These are phyloP conservation scores for Lymantria monacha DNA, from an alignment of 2,888 invertebrate species.

Conservation along the genomic window DNA sequence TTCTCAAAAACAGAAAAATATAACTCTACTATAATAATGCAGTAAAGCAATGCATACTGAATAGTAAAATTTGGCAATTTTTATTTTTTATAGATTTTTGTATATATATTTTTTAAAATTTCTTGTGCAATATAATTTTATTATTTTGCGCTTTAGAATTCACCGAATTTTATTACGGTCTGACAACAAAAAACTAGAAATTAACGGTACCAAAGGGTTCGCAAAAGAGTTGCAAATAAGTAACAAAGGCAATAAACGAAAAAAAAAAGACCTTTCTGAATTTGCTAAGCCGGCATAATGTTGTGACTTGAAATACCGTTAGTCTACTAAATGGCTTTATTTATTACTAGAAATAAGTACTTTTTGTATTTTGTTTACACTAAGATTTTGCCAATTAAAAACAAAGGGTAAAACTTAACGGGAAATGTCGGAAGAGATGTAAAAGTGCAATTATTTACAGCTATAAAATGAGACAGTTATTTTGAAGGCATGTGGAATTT, in stretches of 20 bases:
- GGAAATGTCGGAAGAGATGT: constrained; percentile 13
- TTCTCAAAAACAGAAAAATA: no score
- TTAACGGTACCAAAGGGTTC: constrained; percentile 51
- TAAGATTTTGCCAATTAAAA: constrained; percentile 27
- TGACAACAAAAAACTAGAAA: constrained; percentile 43
- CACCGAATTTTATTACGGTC: constrained; percentile 51
- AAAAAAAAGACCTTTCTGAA: constrained; percentile 37
- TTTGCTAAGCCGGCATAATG: constrained; percentile 40
- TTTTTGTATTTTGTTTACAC: constrained; percentile 18
- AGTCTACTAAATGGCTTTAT: constrained; percentile 47
- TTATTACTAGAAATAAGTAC: constrained; percentile 59
- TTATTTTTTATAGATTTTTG: no score
- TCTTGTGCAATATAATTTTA: constrained; percentile 27
- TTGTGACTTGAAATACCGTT: constrained; percentile 46
- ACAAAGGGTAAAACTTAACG: constrained; percentile 24
- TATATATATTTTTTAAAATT: no score
- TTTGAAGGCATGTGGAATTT: no score
- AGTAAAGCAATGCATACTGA: constrained; percentile 2
- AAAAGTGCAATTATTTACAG: constrained; percentile 14
- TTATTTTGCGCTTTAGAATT: constrained; percentile 27
- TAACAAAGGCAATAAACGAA: constrained; percentile 47
- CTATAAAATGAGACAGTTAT: constrained; percentile 8
- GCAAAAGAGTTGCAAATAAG: constrained; percentile 62
- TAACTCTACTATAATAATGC: no score
- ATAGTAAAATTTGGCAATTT: constrained; percentile 33